phyloP scores from a whole-genome alignment of 2,797 vertebrate species.

The Hephaestus fuliginosus region DNA sequence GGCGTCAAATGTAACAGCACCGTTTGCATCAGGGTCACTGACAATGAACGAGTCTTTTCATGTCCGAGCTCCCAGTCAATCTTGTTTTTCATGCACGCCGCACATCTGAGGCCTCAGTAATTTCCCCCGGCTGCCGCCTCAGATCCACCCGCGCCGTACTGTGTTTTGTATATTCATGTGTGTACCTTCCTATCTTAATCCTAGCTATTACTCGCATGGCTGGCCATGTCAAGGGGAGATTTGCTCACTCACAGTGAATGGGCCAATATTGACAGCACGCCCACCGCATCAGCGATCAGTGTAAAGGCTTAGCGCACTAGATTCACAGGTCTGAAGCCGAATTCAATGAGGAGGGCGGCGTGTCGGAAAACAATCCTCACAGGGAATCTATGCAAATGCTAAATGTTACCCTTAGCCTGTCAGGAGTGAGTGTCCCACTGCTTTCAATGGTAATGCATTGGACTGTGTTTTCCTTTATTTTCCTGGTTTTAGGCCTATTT shows the following conservation, averaged over 20 bases:
- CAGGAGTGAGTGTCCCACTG: constrained; percentile 36
- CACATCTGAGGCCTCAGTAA: constrained; percentile 65
- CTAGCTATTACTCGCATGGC: constrained; percentile 86
- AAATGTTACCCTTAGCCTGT: constrained; percentile 61
- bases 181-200: constrained; percentile 86
- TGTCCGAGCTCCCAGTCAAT: constrained; percentile 66
- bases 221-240: constrained; percentile 83
- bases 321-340: constrained; percentile 61
- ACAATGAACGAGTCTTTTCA: constrained; percentile 68
- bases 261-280: constrained; percentile 85
- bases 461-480: background rate
- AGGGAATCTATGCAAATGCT: constrained; percentile 73
- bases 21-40: constrained; percentile 58
- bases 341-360: constrained; percentile 62
- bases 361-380: constrained; percentile 70
- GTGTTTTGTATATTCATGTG: constrained; percentile 84
- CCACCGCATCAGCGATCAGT: constrained; percentile 80
- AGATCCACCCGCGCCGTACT: constrained; percentile 48
- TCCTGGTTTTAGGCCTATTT: background rate
- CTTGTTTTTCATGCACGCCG: constrained; percentile 55
- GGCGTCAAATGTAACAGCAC: constrained; percentile 41
- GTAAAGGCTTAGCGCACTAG: constrained; percentile 71
- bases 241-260: constrained; percentile 83
- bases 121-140: constrained; percentile 68
- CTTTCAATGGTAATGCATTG: background rate